Percentiles rank a stretch among this genome's conserved stretches.
Conservation (phyloP, 1,140 invertebrate genomes). For the Saccostrea cuccullata region DNA sequence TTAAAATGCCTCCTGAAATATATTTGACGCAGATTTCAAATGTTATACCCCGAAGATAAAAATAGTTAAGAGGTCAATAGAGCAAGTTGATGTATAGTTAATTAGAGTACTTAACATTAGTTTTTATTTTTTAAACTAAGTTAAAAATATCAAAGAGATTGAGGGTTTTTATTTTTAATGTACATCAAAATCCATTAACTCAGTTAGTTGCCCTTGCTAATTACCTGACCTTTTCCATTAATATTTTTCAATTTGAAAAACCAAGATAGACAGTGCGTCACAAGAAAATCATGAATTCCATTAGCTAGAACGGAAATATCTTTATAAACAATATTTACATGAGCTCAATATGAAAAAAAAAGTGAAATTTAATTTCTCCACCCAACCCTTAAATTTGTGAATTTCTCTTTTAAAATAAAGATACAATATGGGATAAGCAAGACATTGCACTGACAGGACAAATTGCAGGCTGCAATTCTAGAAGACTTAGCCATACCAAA, state of each 20-base stretch:
- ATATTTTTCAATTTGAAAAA: too few relatives aligned
- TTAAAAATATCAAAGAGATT: background rate
- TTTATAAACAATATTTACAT: too few relatives aligned
- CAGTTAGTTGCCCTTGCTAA: background rate
- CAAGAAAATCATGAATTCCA: too few relatives aligned
- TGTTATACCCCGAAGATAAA: background rate
- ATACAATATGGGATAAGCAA: slow-evolving; percentile 2
- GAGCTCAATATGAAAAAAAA: too few relatives aligned
- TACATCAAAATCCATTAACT: background rate
- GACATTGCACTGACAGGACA: slow-evolving; percentile 7
- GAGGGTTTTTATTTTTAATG: background rate
- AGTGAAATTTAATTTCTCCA: background rate
- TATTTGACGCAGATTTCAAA: background rate
- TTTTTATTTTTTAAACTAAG: background rate
- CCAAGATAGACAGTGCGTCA: too few relatives aligned
- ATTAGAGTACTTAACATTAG: background rate
- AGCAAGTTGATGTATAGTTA: background rate
- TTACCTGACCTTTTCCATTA: too few relatives aligned
- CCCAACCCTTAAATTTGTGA: background rate
- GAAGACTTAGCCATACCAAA: background rate
- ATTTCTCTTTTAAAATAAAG: background rate
- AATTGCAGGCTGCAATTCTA: background rate
- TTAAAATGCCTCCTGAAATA: slow-evolving; percentile 22
- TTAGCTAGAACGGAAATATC: too few relatives aligned
- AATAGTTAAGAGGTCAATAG: background rate